Evolutionary conservation across 92 coral and sea anemone genomes (phyloP).

Genomic region (Parazoanthus darwini): DNA sequence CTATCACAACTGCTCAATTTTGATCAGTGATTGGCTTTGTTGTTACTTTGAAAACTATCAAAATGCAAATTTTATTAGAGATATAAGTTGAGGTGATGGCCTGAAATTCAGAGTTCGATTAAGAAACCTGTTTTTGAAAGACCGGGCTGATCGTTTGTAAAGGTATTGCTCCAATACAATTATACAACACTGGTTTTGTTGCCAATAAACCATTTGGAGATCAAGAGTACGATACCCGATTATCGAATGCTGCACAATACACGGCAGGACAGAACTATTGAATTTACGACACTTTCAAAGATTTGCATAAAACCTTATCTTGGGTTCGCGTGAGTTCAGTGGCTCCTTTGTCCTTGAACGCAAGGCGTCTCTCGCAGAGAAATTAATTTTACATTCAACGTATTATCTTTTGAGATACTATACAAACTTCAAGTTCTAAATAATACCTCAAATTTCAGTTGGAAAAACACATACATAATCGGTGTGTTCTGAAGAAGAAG

Average conservation of each 20-base stretch:
- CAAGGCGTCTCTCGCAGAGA: neutral
- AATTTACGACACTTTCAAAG: neutral
- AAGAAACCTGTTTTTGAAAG: neutral
- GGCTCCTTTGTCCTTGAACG: neutral
- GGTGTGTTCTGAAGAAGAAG: too few relatives aligned
- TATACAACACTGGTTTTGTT: neutral
- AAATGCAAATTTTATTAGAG: neutral
- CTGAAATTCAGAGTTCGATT: neutral
- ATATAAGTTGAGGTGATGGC: neutral
- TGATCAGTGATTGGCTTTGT: neutral
- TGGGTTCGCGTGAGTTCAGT: neutral
- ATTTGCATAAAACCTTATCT: neutral
- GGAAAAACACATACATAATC: too few relatives aligned
- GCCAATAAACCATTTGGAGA: neutral
- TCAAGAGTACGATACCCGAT: neutral
- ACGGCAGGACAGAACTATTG: neutral
- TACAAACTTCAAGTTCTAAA: neutral
- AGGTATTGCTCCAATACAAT: neutral
- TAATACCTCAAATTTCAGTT: neutral
- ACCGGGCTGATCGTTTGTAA: too few relatives aligned
- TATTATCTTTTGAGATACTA: neutral
- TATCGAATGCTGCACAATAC: neutral
- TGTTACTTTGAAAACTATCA: neutral
- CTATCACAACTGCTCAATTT: neutral
- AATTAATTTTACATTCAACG: neutral